Base-by-base conservation (phyloP, 2,113 vertebrate genomes). In the Ptyas mucosa region DNA sequence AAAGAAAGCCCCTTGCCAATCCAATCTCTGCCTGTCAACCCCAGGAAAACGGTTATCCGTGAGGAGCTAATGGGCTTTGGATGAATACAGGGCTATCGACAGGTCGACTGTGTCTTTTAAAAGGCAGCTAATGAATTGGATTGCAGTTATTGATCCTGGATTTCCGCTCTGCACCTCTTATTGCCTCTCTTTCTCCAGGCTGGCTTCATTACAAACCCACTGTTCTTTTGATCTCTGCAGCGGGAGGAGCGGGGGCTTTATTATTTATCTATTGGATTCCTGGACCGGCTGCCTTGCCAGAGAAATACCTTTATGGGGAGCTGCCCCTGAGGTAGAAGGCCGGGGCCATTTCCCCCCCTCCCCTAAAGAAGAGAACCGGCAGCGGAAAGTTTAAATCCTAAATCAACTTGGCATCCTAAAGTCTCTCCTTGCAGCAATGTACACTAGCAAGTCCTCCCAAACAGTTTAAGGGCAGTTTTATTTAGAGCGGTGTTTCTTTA, bases 101-200 rank as follows among this genome's bases (percentile, higher is more conserved):
- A 92, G 89, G 85, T 88, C n/a, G 58, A 89, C 92, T 90, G 91
- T 94, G 91, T 94, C 91, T 93, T 91, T 94, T 92, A 94, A 92
- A 94, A 94, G 93, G 39, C 26, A 90, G 91, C 93, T 94, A 92
- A 93, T 92, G 93, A 94, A 94, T 92, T 92, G 93, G 93, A 92
- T 93, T 91, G 91, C 85, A 89, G 89, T 34, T 94, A 94, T 94
- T 89, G 93, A 92, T 94, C 91, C 64, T 52, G 85, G 43, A 49
- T 91, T 92, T 94, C 93, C 91, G 90, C 64, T 61, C 57, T 93
- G 91, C 46, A 46, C 91, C 54, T 89, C 54, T 86, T 92, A 89
- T 91, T 87, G 69, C 91, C 54, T 91, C 89, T 46, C 46, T 85
- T 92, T 91, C 90, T 52, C 93, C 29, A 51, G 86, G 64, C 15